Evolutionary conservation across 1,140 invertebrate species (phyloP), one percentile per base, ranked within the genome.

Genomic region (Lepidostoma basale): DNA sequence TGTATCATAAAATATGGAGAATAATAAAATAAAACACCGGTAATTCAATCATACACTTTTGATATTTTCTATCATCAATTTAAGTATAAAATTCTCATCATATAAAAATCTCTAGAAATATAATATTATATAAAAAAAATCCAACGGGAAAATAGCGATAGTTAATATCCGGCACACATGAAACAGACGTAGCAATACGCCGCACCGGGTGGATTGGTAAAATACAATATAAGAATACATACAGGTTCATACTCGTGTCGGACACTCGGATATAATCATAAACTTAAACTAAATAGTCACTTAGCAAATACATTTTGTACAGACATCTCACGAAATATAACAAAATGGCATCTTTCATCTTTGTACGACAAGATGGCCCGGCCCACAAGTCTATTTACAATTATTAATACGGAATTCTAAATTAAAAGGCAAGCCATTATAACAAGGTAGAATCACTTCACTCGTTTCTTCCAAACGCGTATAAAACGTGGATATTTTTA

Each of bases 81-180:
- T 68, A 64, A 59, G 58, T 72, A 69, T 71, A 72, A 72, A 72
- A 72, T 65, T 58, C 67, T 72, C 66, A 67, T 68, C 52, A 67
- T 72, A 72, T 72, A 72, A 72, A 72, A 72, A 72, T 72, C 70
- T 72, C 66, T 72, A 72, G 67, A 72, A 72, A 72, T 72, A 72
- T 72, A 72, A 68, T n/a, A n/a, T 72, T 62, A 72, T 72, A 72
- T 72, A 72, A 72, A 68, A 72, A 68, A 68, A 72, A 68, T 68
- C 62, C 67, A 72, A 72, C 59, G 59, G 59, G 47, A 64, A 49
- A 62, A 26, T 69, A 58, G 44, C 62, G 62, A 26, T 56, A 28
- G 12, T 56, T 22, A 20, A 10, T 33, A 33, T 33, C 30, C n/a
- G n/a, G n/a, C n/a, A n/a, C n/a, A n/a, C n/a, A n/a, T n/a, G n/a